Evolutionary conservation across 2,888 invertebrate species (phyloP).

Genomic region (Fragum whitleyi): DNA sequence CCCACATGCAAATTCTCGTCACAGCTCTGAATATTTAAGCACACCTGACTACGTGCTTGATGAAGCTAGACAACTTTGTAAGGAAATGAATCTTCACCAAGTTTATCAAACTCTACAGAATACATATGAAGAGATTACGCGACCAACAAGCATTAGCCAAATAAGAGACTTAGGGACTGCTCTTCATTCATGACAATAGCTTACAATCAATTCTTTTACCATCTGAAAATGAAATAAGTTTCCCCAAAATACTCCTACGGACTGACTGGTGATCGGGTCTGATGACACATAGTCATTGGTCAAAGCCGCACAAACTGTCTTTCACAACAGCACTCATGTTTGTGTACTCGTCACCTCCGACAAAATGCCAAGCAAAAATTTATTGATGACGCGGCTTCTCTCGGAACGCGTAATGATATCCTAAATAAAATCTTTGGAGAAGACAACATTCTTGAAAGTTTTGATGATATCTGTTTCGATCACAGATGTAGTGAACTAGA

Average conservation of each 20-base stretch:
- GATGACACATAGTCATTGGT: slow-evolving; percentile 30
- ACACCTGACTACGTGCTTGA: neutral
- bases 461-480: slow-evolving; percentile 9
- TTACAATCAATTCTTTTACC: slow-evolving; percentile 46
- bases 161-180: neutral
- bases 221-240: slow-evolving; percentile 42
- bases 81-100: slow-evolving; percentile 34
- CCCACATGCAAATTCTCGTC: slow-evolving; percentile 3
- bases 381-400: slow-evolving; percentile 32
- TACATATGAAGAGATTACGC: neutral
- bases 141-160: slow-evolving; percentile 7
- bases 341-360: slow-evolving; percentile 26
- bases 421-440: slow-evolving; percentile 35
- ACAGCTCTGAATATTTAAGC: too few relatives aligned
- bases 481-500: slow-evolving; percentile 8
- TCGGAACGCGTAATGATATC: slow-evolving; percentile 20
- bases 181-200: too few relatives aligned
- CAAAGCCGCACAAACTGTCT: slow-evolving; percentile 2
- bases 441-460: slow-evolving; percentile 17
- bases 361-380: slow-evolving; percentile 32
- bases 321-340: slow-evolving; percentile 32
- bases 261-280: slow-evolving; percentile 17
- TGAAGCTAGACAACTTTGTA: neutral
- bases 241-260: neutral
- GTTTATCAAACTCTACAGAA: slow-evolving; percentile 19